Evolutionary conservation across 1,140 invertebrate genomes (phyloP).

Genomic region (Drosophila sturtevanti): DNA sequence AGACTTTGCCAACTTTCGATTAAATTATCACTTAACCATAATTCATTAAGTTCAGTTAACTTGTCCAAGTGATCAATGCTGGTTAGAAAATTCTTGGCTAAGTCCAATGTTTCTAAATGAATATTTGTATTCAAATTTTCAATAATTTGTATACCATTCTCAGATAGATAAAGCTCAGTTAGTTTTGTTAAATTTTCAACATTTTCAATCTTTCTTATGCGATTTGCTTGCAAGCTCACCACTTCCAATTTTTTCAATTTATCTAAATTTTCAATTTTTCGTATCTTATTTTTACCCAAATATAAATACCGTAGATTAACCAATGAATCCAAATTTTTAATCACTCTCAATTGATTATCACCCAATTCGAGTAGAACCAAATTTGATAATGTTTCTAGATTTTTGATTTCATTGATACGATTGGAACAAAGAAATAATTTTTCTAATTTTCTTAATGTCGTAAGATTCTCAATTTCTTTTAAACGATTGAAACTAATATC

Average conservation of each 20-base stretch:
- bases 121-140: background rate
- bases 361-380: conserved; percentile 7
- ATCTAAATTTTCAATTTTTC: background rate
- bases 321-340: background rate
- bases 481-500: conserved; percentile 7
- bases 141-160: background rate
- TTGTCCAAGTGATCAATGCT: background rate
- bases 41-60: background rate
- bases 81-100: background rate
- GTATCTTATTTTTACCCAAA: conserved; percentile 8
- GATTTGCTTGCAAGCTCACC: background rate
- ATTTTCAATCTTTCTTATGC: background rate
- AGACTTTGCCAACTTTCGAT: background rate
- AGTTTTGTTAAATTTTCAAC: background rate
- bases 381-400: background rate
- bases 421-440: background rate
- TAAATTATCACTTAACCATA: background rate
- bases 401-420: background rate
- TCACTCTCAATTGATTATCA: conserved; percentile 1
- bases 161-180: background rate
- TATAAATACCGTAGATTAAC: background rate
- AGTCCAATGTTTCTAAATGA: background rate
- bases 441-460: background rate
- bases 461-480: background rate
- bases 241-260: background rate